Evolutionary conservation across 2,888 invertebrate species (phyloP).

Genomic region (Cosmorhoe ocellata): DNA sequence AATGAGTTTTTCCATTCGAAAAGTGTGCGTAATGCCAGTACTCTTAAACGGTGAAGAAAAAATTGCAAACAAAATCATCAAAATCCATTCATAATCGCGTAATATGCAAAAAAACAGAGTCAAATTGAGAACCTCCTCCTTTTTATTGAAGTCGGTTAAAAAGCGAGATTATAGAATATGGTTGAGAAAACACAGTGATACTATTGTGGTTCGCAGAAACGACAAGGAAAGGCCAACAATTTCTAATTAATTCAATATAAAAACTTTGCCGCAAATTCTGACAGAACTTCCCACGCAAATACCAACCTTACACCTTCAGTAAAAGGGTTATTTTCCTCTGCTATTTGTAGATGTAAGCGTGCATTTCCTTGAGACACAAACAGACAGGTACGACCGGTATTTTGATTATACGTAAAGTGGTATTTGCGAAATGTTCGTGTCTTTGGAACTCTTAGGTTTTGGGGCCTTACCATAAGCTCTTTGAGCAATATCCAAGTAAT

Average conservation of each 20-base stretch:
- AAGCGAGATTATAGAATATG: too few species aligned
- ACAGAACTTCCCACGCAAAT: background rate
- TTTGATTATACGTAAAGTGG: constrained; percentile 26
- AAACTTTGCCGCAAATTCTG: constrained; percentile 8
- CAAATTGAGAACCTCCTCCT: too few species aligned
- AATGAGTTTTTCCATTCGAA: too few species aligned
- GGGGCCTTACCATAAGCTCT: too few species aligned
- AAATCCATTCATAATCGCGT: too few species aligned
- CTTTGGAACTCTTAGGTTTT: background rate
- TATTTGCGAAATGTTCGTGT: constrained; percentile 12
- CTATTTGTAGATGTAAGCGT: background rate
- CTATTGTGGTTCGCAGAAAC: background rate
- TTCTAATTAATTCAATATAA: constrained; percentile 20
- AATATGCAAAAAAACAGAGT: too few species aligned
- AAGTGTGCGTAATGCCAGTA: too few species aligned
- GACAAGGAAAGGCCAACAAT: constrained; percentile 11
- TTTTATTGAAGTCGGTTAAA: too few species aligned
- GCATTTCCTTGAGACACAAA: constrained; percentile 13
- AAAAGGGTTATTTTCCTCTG: constrained; percentile 2
- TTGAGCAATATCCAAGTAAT: too few species aligned
- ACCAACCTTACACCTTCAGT: background rate
- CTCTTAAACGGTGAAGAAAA: background rate
- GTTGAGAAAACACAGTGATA: background rate
- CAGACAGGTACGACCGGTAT: constrained; percentile 16
- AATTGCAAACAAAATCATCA: too few species aligned